Base-by-base conservation (phyloP, 2,888 invertebrate genomes). In the Anarsia innoxiella region DNA sequence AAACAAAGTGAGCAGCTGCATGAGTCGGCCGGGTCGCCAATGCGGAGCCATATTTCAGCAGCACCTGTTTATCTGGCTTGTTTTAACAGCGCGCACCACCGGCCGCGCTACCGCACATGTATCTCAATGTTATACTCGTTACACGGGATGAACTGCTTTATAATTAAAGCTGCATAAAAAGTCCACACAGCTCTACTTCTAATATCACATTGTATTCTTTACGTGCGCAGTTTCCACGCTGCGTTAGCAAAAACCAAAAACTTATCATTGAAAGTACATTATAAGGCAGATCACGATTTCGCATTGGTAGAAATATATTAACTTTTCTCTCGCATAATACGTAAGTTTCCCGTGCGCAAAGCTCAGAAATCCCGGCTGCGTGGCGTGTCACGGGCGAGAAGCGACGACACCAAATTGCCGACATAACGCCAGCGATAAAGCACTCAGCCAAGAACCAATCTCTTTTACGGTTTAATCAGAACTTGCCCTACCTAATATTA, bases 401-500 rank as follows among this genome's bases (percentile, higher is more conserved):
- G 51, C 56, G 65, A 65, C 59, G 62, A 58, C 67, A 65, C 63
- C 65, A 66, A 72, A 77, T 76, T 73, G 68, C 70, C 70, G 61
- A 62, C 73, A 66, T 79, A 69, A 78, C 70, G 72, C 67, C 71
- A 66, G 64, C 75, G 72, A 79, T 78, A 77, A 79, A 78, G 66
- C 69, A 71, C 70, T 74, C 69, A 60, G 61, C 66, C 69, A 66
- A 65, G 68, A 78, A 79, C 76, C 79, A 80, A 82, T 80, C 78
- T 77, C 76, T 75, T 82, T 79, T 77, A 77, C 74, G 77, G 75
- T 73, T 78, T 77, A 79, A 82, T 80, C 78, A 80, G 77, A 69
- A 68, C 71, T 68, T 60, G 62, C 65, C 66, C 60, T 60, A 63
- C 61, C 63, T 73, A 70, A 72, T 51, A 52, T 51, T 48, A 41